Evolutionary conservation across 2,113 vertebrate genomes (phyloP).

Genomic region (Bolborhynchus lineola): DNA sequence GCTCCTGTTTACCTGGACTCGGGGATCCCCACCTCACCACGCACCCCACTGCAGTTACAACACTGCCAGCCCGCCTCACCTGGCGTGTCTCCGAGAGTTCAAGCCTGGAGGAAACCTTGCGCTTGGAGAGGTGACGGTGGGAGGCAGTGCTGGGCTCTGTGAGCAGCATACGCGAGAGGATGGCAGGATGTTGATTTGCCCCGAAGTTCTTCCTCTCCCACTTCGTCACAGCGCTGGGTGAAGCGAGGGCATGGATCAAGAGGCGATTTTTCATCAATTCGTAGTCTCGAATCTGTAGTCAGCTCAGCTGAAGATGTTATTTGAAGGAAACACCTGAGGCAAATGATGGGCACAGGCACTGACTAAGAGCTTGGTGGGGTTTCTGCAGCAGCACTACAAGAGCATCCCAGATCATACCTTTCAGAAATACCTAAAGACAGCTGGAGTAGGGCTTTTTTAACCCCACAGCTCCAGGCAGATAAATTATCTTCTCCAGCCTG

Average conservation of each 20-base stretch:
- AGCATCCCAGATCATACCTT: not conserved
- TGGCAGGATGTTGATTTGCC: not conserved
- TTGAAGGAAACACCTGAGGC: not conserved
- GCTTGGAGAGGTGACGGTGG: not conserved
- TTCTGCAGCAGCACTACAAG: not conserved
- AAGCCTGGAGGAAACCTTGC: not conserved
- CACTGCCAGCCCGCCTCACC: accelerated
- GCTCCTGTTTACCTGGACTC: not conserved
- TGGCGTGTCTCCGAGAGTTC: accelerated
- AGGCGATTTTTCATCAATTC: not conserved
- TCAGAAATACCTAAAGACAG: not conserved
- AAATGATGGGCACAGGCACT: not conserved
- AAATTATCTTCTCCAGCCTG: not conserved
- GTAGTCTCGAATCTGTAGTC: not conserved
- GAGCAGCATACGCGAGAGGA: not conserved
- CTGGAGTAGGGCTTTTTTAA: not conserved
- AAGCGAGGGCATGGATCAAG: not conserved
- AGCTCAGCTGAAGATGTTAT: not conserved
- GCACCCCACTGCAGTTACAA: not conserved
- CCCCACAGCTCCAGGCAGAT: not conserved
- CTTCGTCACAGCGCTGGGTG: not conserved
- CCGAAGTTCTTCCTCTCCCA: not conserved
- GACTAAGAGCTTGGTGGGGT: not conserved
- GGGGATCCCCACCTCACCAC: not conserved
- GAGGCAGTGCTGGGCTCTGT: not conserved